Conservation (phyloP, 2,113 vertebrate species). For the Malurus alboscapulatus region DNA sequence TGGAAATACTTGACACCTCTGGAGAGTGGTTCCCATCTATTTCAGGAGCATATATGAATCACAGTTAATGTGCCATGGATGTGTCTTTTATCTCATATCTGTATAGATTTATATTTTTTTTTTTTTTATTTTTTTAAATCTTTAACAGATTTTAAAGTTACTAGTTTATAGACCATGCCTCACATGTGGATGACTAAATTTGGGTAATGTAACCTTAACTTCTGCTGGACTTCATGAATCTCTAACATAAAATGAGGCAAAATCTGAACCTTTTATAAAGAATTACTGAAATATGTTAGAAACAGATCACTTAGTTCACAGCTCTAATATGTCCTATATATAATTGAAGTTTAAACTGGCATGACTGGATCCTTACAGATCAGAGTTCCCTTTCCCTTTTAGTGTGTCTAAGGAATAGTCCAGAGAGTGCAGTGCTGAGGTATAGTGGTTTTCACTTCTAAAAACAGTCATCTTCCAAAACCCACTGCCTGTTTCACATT, state of each 20-base stretch:
- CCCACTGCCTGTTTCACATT: not conserved
- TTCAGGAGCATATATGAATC: not conserved
- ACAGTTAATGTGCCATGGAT: not conserved
- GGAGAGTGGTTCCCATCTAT: not conserved
- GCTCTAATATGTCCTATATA: rapidly evolving
- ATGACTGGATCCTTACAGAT: not conserved
- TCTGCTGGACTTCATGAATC: not conserved
- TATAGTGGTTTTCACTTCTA: not conserved
- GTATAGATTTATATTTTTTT: no score
- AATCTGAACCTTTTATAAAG: not conserved
- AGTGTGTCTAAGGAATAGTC: not conserved
- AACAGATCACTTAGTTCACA: not conserved
- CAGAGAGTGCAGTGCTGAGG: rapidly evolving
- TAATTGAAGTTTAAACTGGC: not conserved
- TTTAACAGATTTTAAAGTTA: no score
- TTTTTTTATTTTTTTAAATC: no score
- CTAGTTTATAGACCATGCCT: not conserved
- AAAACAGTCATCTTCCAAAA: not conserved
- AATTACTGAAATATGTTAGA: not conserved
- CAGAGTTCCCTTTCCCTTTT: not conserved
- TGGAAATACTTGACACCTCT: not conserved
- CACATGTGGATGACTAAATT: not conserved
- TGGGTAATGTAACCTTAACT: not conserved
- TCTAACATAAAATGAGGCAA: not conserved
- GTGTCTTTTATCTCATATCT: not conserved